phyloP scores from a whole-genome alignment of 2,888 invertebrate genomes.

The Dascillus cervinus region DNA sequence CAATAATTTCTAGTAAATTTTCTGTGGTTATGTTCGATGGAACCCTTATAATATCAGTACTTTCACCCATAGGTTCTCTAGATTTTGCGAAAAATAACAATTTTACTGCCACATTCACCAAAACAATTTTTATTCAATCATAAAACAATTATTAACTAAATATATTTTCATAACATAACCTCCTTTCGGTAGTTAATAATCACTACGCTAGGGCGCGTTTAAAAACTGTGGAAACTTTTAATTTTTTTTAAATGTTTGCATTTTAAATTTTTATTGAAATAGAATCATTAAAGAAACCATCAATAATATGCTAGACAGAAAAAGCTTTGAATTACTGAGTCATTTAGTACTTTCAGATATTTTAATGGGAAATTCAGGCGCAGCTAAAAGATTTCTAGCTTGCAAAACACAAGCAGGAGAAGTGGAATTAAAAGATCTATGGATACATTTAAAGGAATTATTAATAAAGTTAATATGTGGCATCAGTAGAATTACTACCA shows the following conservation, averaged over 20 bases:
- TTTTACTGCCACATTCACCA: constrained; percentile 51
- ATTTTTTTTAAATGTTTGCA: background rate
- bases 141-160: background rate
- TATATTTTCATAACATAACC: no score
- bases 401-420: no score
- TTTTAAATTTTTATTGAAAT: constrained; percentile 27
- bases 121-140: no score
- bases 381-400: no score
- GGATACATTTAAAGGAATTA: constrained; percentile 70
- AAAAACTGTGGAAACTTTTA: background rate
- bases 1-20: constrained; percentile 54
- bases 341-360: constrained; percentile 80
- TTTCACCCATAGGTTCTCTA: constrained; percentile 67
- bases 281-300: constrained; percentile 69
- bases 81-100: constrained; percentile 87
- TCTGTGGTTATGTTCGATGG: constrained; percentile 47
- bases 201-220: no score
- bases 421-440: no score
- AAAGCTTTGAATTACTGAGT: constrained; percentile 75
- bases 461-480: constrained; percentile 62
- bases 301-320: constrained; percentile 82
- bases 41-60: constrained; percentile 48
- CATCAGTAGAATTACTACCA: constrained; percentile 75
- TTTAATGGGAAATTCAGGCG: no score
- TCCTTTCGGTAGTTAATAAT: no score